These are phyloP conservation scores for Calyptomena viridis DNA, from an alignment of 2,113 vertebrate genomes.

Conservation along the genomic window DNA sequence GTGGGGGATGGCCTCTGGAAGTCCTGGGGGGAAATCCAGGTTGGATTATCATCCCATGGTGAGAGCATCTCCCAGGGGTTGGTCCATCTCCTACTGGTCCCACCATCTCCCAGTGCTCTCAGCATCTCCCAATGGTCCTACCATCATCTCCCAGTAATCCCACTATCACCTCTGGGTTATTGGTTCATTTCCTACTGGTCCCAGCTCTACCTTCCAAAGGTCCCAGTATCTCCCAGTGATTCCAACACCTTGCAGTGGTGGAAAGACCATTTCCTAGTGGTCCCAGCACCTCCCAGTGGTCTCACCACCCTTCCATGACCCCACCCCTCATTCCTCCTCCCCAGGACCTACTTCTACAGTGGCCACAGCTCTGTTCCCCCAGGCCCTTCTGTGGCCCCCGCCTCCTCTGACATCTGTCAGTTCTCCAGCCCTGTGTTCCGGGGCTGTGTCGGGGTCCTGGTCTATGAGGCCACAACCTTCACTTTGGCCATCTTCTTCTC, in stretches of 20 bases:
- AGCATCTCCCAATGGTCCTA: background rate
- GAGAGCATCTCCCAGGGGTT: background rate
- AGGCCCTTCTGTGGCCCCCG: too few relatives aligned
- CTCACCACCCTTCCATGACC: background rate
- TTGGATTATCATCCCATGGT: background rate
- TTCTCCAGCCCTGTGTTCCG: background rate
- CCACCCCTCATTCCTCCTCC: background rate
- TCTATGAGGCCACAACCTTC: background rate
- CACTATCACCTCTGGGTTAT: too few relatives aligned
- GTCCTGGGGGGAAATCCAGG: background rate
- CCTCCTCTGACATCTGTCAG: background rate
- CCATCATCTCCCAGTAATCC: background rate
- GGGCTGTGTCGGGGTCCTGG: background rate
- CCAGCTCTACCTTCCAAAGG: background rate
- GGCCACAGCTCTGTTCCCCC: background rate
- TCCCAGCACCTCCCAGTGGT: background rate
- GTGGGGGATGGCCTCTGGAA: background rate
- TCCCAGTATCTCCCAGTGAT: background rate
- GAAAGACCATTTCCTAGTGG: background rate
- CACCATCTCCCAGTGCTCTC: background rate
- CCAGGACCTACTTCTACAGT: background rate
- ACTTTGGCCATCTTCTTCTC: background rate
- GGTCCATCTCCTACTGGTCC: background rate
- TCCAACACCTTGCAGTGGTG: background rate
- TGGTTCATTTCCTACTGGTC: background rate